Base-by-base conservation (phyloP, 2,113 vertebrate species). In the Corythornis vintsioides region DNA sequence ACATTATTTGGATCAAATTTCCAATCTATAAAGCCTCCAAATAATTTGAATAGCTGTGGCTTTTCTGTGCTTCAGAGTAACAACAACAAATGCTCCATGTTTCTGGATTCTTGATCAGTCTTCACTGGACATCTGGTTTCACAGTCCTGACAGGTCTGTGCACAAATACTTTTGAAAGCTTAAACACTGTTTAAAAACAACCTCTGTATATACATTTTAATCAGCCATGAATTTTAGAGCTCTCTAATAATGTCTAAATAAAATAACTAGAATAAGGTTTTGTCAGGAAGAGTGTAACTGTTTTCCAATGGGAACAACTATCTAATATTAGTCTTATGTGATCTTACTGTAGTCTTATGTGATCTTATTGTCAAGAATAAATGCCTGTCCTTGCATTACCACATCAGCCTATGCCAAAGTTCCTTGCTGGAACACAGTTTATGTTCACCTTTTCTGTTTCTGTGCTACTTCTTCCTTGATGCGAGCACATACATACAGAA, bases 71-170 rank as follows among this genome's bases (percentile, higher is more conserved):
- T 79, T 91, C 53, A 26, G 31, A 55, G 38, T 42, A 84, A 63
- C 2, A 82, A 22, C n/a, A 88, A 61, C 24, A 93, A 94, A 35
- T 26, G 60, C 15, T 79, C 8, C 10, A 11, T 56, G n/a, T 59
- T 89, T 84, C 47, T 74, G 69, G 52, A 64, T 26, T 52, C 43
- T 40, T 67, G 63, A 71, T 65, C 55, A 77, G 25, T 43, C 31
- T 82, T 78, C 64, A 63, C 40, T 75, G 48, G 33, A 55, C 33
- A 70, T 55, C 59, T 91, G 67, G 42, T 85, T 95, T 89, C 88
- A 55, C 24, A 83, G 66, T 95, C 50, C 29, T 65, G 28, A 40
- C 18, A 47, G 25, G 6, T 74, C 59, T 83, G 29, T 80, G 17
- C 0, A 1, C 13, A 75, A 90, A 67, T 31, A 26, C 3, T 85